Conservation (phyloP, 2,113 vertebrate genomes). For the Rattus rattus region DNA sequence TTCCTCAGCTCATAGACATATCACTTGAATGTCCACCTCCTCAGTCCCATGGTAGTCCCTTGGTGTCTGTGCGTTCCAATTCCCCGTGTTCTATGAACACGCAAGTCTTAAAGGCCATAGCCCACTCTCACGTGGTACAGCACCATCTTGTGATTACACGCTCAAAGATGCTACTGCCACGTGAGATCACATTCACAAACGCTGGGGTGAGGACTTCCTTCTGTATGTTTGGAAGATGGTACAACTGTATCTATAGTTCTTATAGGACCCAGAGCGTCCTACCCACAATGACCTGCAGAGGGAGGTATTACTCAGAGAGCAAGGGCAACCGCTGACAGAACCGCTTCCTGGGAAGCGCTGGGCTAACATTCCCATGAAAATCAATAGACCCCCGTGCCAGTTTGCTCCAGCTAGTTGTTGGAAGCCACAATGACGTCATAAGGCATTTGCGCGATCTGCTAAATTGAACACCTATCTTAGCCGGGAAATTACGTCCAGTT, state of each 20-base stretch:
- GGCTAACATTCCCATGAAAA: not conserved
- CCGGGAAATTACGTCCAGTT: slow-evolving; percentile 28
- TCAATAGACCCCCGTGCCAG: slow-evolving; percentile 20
- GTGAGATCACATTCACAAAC: not conserved
- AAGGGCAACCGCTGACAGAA: not conserved
- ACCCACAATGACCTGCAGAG: slow-evolving; percentile 48
- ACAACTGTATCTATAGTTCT: not conserved
- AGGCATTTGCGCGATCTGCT: not conserved
- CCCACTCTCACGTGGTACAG: not conserved
- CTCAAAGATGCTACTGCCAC: not conserved
- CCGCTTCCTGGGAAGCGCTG: not conserved
- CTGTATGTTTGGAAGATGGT: not conserved
- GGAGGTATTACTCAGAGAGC: slow-evolving; percentile 52
- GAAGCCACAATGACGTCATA: not conserved
- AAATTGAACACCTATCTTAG: slow-evolving; percentile 47
- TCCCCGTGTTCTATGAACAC: not conserved
- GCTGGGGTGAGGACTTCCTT: not conserved
- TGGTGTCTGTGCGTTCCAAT: not conserved
- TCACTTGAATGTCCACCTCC: not conserved
- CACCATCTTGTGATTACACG: not conserved
- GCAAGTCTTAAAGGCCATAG: not conserved
- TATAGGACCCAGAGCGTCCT: not conserved
- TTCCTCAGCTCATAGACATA: not conserved
- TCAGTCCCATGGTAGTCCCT: not conserved
- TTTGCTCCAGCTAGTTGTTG: not conserved